Percentiles rank a stretch among this genome's conserved stretches.
Evolutionary conservation across 2,888 invertebrate species (phyloP).

Genomic region (Euzetes globulus): DNA sequence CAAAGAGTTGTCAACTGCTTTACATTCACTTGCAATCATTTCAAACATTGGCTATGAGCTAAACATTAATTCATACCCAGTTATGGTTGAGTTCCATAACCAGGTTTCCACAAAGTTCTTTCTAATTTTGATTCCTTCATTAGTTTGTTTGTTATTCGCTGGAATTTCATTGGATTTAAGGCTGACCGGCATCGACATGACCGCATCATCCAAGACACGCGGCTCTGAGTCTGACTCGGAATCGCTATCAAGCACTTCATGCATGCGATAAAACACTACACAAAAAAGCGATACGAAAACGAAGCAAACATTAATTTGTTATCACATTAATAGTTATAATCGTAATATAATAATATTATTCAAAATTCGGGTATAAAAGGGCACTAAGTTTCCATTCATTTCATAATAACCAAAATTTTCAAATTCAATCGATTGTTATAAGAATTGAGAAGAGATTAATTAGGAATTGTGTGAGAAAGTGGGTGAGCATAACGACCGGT

Average conservation of each 20-base stretch:
- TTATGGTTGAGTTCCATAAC: slow-evolving; percentile 25
- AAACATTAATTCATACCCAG: slow-evolving; percentile 10
- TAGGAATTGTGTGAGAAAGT: too few relatives aligned
- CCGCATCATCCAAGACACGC: not conserved
- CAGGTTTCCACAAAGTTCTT: slow-evolving; percentile 20
- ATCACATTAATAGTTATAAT: not conserved
- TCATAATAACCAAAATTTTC: too few relatives aligned
- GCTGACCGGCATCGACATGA: not conserved
- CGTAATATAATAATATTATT: not conserved
- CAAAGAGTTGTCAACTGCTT: not conserved
- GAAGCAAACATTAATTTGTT: not conserved
- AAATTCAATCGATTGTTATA: too few relatives aligned
- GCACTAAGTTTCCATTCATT: too few relatives aligned
- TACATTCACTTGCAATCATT: not conserved
- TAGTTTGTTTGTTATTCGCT: slow-evolving; percentile 21
- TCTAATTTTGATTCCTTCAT: slow-evolving; percentile 6
- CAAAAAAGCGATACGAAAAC: not conserved
- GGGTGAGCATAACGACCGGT: too few relatives aligned
- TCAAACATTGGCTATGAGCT: not conserved
- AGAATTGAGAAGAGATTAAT: too few relatives aligned
- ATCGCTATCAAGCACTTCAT: slow-evolving; percentile 13
- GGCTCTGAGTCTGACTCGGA: not conserved
- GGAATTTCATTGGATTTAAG: not conserved
- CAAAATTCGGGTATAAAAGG: too few relatives aligned
- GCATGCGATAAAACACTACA: slow-evolving; percentile 17